phyloP scores from a whole-genome alignment of 2,113 vertebrate species.

The Chiloscyllium plagiosum region DNA sequence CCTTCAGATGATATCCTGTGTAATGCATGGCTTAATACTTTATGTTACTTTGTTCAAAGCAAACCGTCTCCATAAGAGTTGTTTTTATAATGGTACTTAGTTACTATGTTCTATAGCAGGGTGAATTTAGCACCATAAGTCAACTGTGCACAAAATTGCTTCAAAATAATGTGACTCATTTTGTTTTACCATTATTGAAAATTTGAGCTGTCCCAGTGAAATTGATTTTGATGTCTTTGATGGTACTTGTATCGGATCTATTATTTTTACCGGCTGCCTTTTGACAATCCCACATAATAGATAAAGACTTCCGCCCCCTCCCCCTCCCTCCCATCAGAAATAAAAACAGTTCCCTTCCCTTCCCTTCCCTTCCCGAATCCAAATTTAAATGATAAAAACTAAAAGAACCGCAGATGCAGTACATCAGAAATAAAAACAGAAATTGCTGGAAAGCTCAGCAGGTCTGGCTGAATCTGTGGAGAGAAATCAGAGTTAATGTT shows the following conservation, averaged over 20 bases:
- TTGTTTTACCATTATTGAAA: neutral
- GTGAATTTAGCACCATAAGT: neutral
- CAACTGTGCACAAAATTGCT: neutral
- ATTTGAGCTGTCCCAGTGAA: neutral
- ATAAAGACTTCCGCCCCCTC: neutral
- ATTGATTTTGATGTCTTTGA: neutral
- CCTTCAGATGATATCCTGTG: neutral
- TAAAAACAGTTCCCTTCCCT: too few relatives aligned
- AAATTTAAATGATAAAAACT: too few relatives aligned
- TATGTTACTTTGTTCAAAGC: neutral
- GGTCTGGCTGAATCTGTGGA: too few relatives aligned
- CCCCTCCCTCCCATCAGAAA: too few relatives aligned
- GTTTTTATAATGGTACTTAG: neutral
- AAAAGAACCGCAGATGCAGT: too few relatives aligned
- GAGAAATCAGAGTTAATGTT: too few relatives aligned
- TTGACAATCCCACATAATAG: neutral
- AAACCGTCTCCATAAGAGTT: neutral
- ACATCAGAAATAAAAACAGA: too few relatives aligned
- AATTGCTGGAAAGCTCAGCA: too few relatives aligned
- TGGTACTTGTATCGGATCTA: neutral
- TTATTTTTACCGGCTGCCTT: neutral
- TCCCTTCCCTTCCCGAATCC: too few relatives aligned
- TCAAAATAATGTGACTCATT: neutral
- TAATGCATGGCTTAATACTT: neutral
- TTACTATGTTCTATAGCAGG: neutral